A percentile compares a stretch with the other conserved stretches of the same genome.
Conservation (phyloP, 2,113 vertebrate species). For the Litocranius walleri region DNA sequence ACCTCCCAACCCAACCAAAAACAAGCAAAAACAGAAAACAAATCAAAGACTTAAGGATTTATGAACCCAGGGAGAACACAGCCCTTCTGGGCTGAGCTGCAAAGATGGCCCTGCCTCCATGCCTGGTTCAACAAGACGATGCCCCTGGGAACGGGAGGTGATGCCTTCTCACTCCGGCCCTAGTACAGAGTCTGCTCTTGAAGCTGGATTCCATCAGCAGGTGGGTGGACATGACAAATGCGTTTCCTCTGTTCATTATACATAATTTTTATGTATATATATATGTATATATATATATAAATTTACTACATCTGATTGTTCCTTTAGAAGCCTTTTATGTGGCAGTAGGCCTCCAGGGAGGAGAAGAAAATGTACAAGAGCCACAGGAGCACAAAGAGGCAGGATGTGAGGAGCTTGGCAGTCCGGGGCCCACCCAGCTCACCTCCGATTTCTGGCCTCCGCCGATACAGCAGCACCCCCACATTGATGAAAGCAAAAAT, state of each 20-base stretch:
- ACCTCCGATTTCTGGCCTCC: conserved; percentile 93
- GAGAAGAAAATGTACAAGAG: conserved; percentile 97
- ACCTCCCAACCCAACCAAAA: neutral
- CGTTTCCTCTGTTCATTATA: conserved; percentile 85
- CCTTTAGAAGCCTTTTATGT: conserved; percentile 93
- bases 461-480: conserved; percentile 94
- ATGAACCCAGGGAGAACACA: conserved; percentile 58
- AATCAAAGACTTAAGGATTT: conserved; percentile 14
- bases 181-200: conserved; percentile 81
- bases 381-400: conserved; percentile 96
- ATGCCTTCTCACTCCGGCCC: conserved; percentile 79
- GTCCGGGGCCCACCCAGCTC: conserved; percentile 95
- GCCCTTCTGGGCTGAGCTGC: conserved; percentile 65
- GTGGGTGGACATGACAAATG: conserved; percentile 84
- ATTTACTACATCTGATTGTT: conserved; percentile 81
- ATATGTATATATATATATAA: conserved; percentile 79
- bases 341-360: conserved; percentile 98
- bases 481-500: conserved; percentile 97
- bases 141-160: conserved; percentile 72
- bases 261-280: conserved; percentile 78
- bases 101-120: conserved; percentile 71
- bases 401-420: conserved; percentile 91
- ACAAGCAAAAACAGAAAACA: conserved; percentile 62
- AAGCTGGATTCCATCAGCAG: conserved; percentile 85
- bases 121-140: conserved; percentile 67